Evolutionary conservation across 2,888 invertebrate genomes (phyloP), one percentile per base, ranked within the genome.

Genomic region (Brenthis ino): DNA sequence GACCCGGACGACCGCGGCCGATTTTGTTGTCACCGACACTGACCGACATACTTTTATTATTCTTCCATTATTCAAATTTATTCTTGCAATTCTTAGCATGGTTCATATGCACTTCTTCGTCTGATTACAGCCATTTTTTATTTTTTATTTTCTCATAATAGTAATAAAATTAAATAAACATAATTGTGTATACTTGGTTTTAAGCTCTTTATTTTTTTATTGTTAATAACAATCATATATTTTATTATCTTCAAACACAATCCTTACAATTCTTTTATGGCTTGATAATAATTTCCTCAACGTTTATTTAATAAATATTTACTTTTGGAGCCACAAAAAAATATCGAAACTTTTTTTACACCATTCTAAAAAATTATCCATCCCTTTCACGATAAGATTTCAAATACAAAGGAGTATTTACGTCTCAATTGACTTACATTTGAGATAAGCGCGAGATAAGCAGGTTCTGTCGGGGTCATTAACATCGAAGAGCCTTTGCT

Each of bases 1-100:
- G 88, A 89, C 83, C 86, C 82, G 80, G 76, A 81, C 81, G 85
- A 80, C 83, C 82, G 83, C 82, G 81, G 86, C 89, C 88, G 90
- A 86, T 80, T 80, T 79, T 82, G 82, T 81, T 84, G 80, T 67
- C 80, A 78, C 77, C 79, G 81, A 82, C 82, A 84, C 80, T 83
- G 83, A 78, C 81, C 83, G 82, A 85, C 86, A 88, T 86, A 87
- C 85, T 87, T 87, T 81, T 82, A 74, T 76, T 74, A 75, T 77
- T 77, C 75, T 78, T 76, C 66, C 75, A 64, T 57, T 65, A 71
- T 70, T 70, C 65, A 65, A 73, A 67, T 53, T 54, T 58, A 67
- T 54, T 37, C 54, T 63, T 54, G 63, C 54, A 53, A 53, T 28
- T n/a, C 33, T 43, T 43, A 11, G 2, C 37, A 43, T 43, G 8